These are phyloP conservation scores for Lithophane ornitopus DNA, from an alignment of 2,888 invertebrate species.

Conservation along the genomic window DNA sequence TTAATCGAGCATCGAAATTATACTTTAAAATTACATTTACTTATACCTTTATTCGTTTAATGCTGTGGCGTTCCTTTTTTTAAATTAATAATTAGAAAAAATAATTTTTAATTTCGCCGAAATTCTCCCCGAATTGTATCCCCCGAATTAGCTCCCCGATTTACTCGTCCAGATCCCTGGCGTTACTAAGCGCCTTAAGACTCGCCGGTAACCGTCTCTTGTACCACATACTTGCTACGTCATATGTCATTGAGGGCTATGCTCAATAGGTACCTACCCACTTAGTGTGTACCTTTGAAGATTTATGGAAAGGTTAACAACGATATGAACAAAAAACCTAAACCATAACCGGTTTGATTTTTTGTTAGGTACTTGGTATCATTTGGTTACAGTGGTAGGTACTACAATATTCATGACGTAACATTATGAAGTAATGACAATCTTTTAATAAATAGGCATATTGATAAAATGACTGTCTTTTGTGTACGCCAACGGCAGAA, in stretches of 20 bases:
- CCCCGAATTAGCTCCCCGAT: too few species aligned
- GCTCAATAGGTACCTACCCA: not conserved
- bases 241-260: conserved; percentile 26
- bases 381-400: not conserved
- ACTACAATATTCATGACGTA: not conserved
- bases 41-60: not conserved
- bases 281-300: not conserved
- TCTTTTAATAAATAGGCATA: not conserved
- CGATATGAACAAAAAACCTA: not conserved
- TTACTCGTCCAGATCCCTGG: not conserved
- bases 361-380: not conserved
- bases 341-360: not conserved
- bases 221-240: conserved; percentile 23
- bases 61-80: not conserved
- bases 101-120: too few species aligned
- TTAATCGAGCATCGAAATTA: not conserved
- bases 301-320: not conserved
- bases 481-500: too few species aligned
- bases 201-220: conserved; percentile 52
- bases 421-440: not conserved
- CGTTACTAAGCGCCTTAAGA: conserved; percentile 12
- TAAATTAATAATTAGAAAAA: not conserved
- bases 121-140: not conserved
- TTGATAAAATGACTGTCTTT: not conserved
- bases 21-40: not conserved